A percentile compares a stretch with the other conserved stretches of the same genome.
Conservation (phyloP, 2,888 invertebrate species). For the Amblyjoppa fuscipennis region DNA sequence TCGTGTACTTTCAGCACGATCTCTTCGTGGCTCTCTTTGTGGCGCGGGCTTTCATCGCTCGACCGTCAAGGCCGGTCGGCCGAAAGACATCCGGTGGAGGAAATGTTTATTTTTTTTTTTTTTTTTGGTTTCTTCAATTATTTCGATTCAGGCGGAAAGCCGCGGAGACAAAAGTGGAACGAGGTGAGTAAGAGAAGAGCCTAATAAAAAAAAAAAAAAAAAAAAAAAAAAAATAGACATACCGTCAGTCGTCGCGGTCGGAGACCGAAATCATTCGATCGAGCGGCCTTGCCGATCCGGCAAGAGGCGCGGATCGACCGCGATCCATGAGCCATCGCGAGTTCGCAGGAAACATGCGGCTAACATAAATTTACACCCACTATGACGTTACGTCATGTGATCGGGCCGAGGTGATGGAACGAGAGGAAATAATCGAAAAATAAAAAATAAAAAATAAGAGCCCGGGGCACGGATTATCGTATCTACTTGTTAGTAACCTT, state of each 20-base stretch:
- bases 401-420: slow-evolving; percentile 27
- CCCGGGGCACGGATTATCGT: slow-evolving; percentile 27
- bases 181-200: slow-evolving; percentile 8
- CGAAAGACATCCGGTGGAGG: slow-evolving; percentile 35
- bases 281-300: slow-evolving; percentile 46
- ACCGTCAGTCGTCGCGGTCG: slow-evolving; percentile 6
- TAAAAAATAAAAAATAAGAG: slow-evolving; percentile 47
- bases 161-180: slow-evolving; percentile 36
- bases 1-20: slow-evolving; percentile 28
- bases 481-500: slow-evolving; percentile 75
- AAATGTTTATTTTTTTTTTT: background rate
- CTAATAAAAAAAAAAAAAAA: slow-evolving; percentile 21
- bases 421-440: slow-evolving; percentile 9
- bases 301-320: slow-evolving; percentile 27
- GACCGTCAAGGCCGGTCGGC: slow-evolving; percentile 1
- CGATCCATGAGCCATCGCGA: slow-evolving; percentile 6
- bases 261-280: slow-evolving; percentile 38
- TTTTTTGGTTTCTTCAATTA: too few species aligned
- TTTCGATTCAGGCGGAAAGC: slow-evolving; percentile 22
- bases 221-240: slow-evolving; percentile 12
- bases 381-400: slow-evolving; percentile 42
- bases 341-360: slow-evolving; percentile 53
- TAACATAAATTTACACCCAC: slow-evolving; percentile 76
- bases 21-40: slow-evolving; percentile 13
- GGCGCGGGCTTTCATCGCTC: slow-evolving; percentile 10